These are phyloP conservation scores for Brachypodius melanocephalos DNA, from an alignment of 2,113 vertebrate species.

Conservation along the genomic window DNA sequence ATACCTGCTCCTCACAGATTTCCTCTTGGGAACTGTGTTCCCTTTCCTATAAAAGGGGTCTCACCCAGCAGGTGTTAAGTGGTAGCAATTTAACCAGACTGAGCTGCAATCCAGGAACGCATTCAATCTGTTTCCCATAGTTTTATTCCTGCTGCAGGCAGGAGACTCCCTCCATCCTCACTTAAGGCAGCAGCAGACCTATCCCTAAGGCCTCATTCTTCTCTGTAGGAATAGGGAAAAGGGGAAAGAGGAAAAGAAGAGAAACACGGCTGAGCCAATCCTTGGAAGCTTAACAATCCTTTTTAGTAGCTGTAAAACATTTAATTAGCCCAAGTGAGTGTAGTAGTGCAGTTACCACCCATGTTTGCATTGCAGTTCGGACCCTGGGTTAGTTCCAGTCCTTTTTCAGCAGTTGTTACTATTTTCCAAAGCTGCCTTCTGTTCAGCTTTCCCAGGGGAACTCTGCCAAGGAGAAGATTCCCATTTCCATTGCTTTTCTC, in stretches of 20 bases:
- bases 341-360: not conserved
- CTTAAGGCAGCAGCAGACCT: not conserved
- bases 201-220: not conserved
- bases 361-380: not conserved
- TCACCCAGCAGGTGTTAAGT: not conserved
- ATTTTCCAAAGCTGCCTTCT: slow-evolving; percentile 59
- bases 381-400: slow-evolving; percentile 53
- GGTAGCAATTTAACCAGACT: not conserved
- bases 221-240: not conserved
- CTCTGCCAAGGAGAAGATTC: slow-evolving; percentile 47
- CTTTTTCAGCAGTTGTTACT: slow-evolving; percentile 54
- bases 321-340: not conserved
- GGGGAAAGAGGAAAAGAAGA: not conserved
- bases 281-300: not conserved
- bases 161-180: not conserved
- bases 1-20: not conserved
- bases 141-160: not conserved
- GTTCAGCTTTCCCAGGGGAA: slow-evolving; percentile 48
- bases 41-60: not conserved
- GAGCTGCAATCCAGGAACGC: not conserved
- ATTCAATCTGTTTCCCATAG: not conserved
- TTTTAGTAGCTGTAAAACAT: not conserved
- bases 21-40: not conserved
- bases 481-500: slow-evolving; percentile 16
- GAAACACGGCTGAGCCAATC: not conserved